Percentiles rank a stretch among this genome's conserved stretches.
Evolutionary conservation across 2,888 invertebrate genomes (phyloP).

Genomic region (Pogonocherus hispidulus): DNA sequence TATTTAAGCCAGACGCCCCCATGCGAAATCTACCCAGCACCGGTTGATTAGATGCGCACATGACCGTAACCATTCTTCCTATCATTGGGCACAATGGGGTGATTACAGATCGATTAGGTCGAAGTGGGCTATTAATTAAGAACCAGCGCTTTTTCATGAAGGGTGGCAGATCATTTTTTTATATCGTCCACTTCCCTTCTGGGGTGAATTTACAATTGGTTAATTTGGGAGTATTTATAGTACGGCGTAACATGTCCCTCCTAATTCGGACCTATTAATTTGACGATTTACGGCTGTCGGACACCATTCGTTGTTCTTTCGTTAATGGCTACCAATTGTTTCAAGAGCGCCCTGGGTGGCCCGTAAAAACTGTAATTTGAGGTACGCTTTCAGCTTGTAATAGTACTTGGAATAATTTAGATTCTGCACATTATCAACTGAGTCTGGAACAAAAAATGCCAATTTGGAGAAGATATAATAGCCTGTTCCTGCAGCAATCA

Average conservation of each 20-base stretch:
- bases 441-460: too few relatives aligned
- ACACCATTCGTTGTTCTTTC: conserved; percentile 28
- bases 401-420: neutral
- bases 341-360: conserved; percentile 28
- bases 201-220: conserved; percentile 32
- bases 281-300: conserved; percentile 49
- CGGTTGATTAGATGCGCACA: conserved; percentile 28
- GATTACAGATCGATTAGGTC: conserved; percentile 29
- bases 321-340: conserved; percentile 23
- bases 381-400: neutral
- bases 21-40: conserved; percentile 4
- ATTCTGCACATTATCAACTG: neutral
- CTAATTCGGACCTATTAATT: conserved; percentile 48
- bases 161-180: conserved; percentile 25
- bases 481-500: too few relatives aligned
- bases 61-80: conserved; percentile 20
- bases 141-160: conserved; percentile 22
- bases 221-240: conserved; percentile 34
- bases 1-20: conserved; percentile 23
- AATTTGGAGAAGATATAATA: too few relatives aligned
- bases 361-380: conserved; percentile 3
- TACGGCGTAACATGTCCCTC: conserved; percentile 43
- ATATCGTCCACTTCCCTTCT: conserved; percentile 3
- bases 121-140: conserved; percentile 30
- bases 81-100: conserved; percentile 25